Base-by-base conservation (phyloP, 2,797 vertebrate genomes). In the Gadopsis marmoratus region DNA sequence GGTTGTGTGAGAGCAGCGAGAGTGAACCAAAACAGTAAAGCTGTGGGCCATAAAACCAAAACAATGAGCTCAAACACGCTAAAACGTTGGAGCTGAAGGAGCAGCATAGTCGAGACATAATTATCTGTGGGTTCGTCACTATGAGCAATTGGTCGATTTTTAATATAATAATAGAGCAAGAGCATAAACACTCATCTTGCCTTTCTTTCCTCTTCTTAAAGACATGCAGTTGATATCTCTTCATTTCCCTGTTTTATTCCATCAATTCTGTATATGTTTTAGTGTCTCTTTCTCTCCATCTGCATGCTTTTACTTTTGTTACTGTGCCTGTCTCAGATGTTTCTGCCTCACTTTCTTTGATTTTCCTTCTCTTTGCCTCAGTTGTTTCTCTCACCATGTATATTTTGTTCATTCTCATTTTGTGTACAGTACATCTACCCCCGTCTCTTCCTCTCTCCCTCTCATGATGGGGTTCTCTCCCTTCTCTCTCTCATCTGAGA, bases 401-500 rank as follows among this genome's bases (percentile, higher is more conserved):
- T 63, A 41, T 85, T 88, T 82, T 33, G 71, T 71, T 81, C 63
- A 29, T 51, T 54, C 58, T 84, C 43, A 45, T 64, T 74, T 71
- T 87, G 65, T 84, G 81, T 81, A 77, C 83, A 68, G 64, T 77
- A 23, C 47, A 50, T 78, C 55, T 77, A 26, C 26, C 35, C 33
- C 69, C 35, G 50, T 78, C 77, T 79, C 75, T 37, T 65, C 59
- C 39, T 71, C 60, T 70, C 81, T 82, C 53, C 51, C 65, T 86
- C 76, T 84, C 78, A 85, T 87, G 73, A 76, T 23, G 55, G 74
- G 82, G 48, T 87, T 86, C 80, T 84, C 86, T 87, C 81, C 74
- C 80, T 73, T 67, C 82, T 74, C 86, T 89, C 85, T 89, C 37
- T 39, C 91, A 81, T 93, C 90, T 86, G 82, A 88, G 86, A 72